Conservation (phyloP, 2,888 invertebrate species). For the Flexamia atlantica region DNA sequence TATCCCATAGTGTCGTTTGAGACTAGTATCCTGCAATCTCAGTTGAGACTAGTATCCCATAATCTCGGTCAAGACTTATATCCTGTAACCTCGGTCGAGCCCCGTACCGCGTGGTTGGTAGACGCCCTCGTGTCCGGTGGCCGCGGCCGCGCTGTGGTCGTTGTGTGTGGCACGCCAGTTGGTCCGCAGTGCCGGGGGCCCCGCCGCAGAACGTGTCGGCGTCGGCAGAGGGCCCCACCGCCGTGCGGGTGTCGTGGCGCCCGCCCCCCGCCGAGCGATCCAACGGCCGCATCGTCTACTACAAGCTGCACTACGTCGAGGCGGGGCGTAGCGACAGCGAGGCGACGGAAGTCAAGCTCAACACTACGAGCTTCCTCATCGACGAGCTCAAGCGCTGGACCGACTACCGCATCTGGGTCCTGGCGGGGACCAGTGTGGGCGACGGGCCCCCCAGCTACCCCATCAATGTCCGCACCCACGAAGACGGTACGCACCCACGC, state of each 20-base stretch:
- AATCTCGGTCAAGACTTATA: too few relatives aligned
- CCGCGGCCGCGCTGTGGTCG: background rate
- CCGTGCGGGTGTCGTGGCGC: conserved; percentile 94
- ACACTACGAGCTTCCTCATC: conserved; percentile 88
- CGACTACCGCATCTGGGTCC: conserved; percentile 97
- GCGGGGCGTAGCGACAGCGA: conserved; percentile 91
- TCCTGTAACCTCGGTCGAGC: too few relatives aligned
- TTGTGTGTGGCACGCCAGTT: conserved; percentile 31
- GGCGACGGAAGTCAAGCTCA: conserved; percentile 86
- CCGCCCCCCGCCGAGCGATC: conserved; percentile 94
- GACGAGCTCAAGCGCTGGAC: conserved; percentile 97
- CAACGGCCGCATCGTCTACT: conserved; percentile 96
- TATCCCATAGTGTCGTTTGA: too few relatives aligned
- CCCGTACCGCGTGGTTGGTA: too few relatives aligned
- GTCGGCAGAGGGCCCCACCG: conserved; percentile 91
- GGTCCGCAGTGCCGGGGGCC: conserved; percentile 92
- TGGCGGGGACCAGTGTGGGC: conserved; percentile 97
- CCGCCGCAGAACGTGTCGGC: conserved; percentile 97
- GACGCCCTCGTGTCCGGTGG: background rate
- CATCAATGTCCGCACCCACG: conserved; percentile 95
- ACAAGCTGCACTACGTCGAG: conserved; percentile 95
- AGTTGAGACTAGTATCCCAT: too few relatives aligned
- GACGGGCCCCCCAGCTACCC: conserved; percentile 96
- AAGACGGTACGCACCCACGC: conserved; percentile 97
- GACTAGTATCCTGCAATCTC: too few relatives aligned